phyloP scores from a whole-genome alignment of 2,797 vertebrate species.

The Scarus forsteni region DNA sequence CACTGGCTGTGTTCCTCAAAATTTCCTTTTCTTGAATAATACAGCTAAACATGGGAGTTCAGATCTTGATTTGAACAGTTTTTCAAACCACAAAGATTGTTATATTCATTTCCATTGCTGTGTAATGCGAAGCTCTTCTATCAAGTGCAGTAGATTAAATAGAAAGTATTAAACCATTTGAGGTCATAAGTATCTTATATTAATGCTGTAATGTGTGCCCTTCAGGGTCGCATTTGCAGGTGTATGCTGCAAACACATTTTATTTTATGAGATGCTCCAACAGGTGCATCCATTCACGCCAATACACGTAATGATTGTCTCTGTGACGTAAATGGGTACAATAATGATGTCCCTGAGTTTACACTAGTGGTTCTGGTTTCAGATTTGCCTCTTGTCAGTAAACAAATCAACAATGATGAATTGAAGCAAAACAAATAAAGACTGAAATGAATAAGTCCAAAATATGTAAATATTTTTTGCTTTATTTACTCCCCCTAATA shows the following conservation, averaged over 20 bases:
- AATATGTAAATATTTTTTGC: too few relatives aligned
- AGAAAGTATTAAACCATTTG: not conserved
- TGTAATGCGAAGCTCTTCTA: constrained; percentile 9
- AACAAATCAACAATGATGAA: not conserved
- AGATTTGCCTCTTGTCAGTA: not conserved
- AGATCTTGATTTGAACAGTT: constrained; percentile 40
- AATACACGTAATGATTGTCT: too few relatives aligned
- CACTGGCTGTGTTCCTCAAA: constrained; percentile 11
- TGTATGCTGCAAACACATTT: not conserved
- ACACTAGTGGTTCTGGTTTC: too few relatives aligned
- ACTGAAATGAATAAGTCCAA: too few relatives aligned
- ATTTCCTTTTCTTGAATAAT: constrained; percentile 32
- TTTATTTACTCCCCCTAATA: too few relatives aligned
- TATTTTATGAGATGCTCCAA: not conserved
- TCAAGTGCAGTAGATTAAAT: not conserved
- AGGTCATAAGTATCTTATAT: constrained; percentile 4
- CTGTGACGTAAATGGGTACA: too few relatives aligned
- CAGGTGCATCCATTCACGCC: not conserved
- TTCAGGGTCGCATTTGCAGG: not conserved
- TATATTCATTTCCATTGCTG: constrained; percentile 31
- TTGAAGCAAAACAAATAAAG: too few relatives aligned
- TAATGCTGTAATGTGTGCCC: not conserved
- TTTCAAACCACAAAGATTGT: constrained; percentile 40
- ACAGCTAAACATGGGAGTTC: constrained; percentile 40
- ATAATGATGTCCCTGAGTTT: too few relatives aligned